These are phyloP conservation scores for Columba guinea DNA, from an alignment of 2,797 vertebrate species.

Conservation along the genomic window DNA sequence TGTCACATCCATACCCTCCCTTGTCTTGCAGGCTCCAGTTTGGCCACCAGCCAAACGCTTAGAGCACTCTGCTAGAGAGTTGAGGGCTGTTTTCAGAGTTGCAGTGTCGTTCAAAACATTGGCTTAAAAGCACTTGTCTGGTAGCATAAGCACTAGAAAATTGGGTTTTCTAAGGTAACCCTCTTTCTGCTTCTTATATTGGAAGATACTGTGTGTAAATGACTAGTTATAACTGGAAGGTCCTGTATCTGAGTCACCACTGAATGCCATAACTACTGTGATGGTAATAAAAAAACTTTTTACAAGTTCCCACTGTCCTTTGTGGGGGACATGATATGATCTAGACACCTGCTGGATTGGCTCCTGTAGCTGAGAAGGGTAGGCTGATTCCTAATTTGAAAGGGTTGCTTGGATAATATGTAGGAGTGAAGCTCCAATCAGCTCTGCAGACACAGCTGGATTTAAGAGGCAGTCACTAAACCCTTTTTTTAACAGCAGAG, in stretches of 20 bases:
- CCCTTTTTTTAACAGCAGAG: background rate
- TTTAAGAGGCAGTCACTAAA: background rate
- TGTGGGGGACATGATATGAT: accelerated
- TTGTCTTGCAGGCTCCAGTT: accelerated
- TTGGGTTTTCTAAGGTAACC: background rate
- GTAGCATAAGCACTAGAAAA: background rate
- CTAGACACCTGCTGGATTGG: background rate
- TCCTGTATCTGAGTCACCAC: background rate
- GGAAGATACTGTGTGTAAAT: background rate
- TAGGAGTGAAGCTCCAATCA: background rate
- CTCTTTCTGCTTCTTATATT: background rate
- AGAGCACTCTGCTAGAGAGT: background rate
- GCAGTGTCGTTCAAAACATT: background rate
- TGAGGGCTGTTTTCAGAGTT: background rate
- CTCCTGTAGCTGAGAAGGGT: background rate
- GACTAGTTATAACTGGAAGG: background rate
- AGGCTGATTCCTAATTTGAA: background rate
- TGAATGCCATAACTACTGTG: background rate
- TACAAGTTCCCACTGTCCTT: background rate
- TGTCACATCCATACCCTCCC: background rate
- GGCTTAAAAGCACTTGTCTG: background rate
- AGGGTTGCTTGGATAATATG: background rate
- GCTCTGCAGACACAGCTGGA: background rate
- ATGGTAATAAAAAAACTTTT: background rate
- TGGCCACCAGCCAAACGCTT: background rate